phyloP scores from a whole-genome alignment of 1,140 invertebrate genomes.

The Brachionus sp. region DNA sequence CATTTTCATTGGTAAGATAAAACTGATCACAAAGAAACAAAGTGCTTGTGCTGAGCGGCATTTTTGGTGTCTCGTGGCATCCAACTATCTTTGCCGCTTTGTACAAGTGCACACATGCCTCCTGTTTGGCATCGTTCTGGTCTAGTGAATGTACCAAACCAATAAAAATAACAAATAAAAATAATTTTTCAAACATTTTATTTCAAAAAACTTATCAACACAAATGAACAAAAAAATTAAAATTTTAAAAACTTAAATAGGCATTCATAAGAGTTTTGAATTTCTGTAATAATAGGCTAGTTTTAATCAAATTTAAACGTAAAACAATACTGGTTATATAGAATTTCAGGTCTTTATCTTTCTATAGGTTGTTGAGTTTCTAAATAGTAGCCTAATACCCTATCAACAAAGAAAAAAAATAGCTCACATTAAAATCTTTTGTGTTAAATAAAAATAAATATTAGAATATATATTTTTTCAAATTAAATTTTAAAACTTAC shows the following conservation, averaged over 20 bases:
- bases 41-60: not conserved
- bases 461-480: not conserved
- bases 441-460: not conserved
- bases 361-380: not conserved
- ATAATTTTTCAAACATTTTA: not conserved
- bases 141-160: not conserved
- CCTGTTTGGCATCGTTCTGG: not conserved
- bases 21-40: not conserved
- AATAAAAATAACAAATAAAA: not conserved
- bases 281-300: not conserved
- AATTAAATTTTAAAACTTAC: not conserved
- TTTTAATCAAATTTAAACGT: conserved; percentile 7
- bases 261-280: not conserved
- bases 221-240: not conserved
- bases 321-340: conserved; percentile 23
- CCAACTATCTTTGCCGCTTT: not conserved
- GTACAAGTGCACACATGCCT: not conserved
- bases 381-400: not conserved
- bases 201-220: not conserved
- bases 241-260: not conserved
- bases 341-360: not conserved
- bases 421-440: conserved; percentile 17
- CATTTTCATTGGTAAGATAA: not conserved
- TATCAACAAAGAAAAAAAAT: not conserved
- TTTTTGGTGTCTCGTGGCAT: not conserved